phyloP scores from a whole-genome alignment of 1,140 invertebrate species.

The Formica selysi region DNA sequence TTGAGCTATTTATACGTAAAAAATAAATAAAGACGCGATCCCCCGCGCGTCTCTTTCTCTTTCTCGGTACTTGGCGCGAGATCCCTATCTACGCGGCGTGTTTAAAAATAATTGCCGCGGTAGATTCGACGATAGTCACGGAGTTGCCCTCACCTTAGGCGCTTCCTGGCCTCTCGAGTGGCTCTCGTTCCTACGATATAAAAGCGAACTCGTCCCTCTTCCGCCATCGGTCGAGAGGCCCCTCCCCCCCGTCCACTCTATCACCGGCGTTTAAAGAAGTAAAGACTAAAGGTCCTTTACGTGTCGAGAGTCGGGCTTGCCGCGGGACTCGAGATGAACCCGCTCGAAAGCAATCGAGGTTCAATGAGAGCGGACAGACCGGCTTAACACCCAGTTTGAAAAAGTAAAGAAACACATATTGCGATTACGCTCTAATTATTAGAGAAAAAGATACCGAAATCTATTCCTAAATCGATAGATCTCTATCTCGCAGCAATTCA shows the following conservation, averaged over 20 bases:
- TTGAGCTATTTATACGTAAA: not conserved
- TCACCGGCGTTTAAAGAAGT: slow-evolving; percentile 85
- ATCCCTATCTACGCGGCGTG: slow-evolving; percentile 85
- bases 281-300: slow-evolving; percentile 83
- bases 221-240: slow-evolving; percentile 69
- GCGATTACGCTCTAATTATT: not conserved
- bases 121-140: slow-evolving; percentile 86
- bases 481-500: too few relatives aligned
- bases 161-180: slow-evolving; percentile 78
- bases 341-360: slow-evolving; percentile 39
- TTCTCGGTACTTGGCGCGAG: slow-evolving; percentile 67
- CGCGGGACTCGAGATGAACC: slow-evolving; percentile 26
- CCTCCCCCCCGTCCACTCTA: slow-evolving; percentile 85
- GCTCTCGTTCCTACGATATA: slow-evolving; percentile 80
- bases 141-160: slow-evolving; percentile 81
- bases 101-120: slow-evolving; percentile 86
- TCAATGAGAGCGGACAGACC: not conserved
- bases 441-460: too few relatives aligned
- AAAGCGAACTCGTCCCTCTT: slow-evolving; percentile 75
- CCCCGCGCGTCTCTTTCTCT: slow-evolving; percentile 16
- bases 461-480: too few relatives aligned
- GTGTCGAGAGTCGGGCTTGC: slow-evolving; percentile 63
- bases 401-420: not conserved
- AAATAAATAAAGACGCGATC: slow-evolving; percentile 8
- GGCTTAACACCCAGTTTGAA: not conserved